A percentile compares a stretch with the other conserved stretches of the same genome.
These are phyloP conservation scores for Sander lucioperca DNA, from an alignment of 2,113 vertebrate species.

Conservation along the genomic window DNA sequence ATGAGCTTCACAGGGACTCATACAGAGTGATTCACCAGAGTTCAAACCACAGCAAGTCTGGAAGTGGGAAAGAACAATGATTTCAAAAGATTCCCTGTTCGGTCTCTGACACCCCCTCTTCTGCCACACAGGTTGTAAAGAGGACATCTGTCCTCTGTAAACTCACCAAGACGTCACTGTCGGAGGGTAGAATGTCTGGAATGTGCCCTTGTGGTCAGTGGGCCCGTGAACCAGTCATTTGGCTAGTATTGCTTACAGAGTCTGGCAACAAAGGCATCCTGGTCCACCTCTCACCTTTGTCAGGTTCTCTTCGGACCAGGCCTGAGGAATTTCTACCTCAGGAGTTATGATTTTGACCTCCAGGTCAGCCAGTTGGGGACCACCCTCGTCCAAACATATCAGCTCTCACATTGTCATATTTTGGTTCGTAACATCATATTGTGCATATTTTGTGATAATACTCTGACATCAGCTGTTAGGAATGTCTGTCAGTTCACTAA, in stretches of 20 bases:
- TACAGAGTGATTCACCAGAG: conserved; percentile 62
- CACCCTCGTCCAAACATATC: conserved; percentile 76
- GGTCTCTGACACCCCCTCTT: conserved; percentile 27
- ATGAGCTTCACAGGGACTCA: conserved; percentile 55
- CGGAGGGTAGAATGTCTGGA: conserved; percentile 65
- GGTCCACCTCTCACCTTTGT: conserved; percentile 60
- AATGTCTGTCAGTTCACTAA: conserved; percentile 81
- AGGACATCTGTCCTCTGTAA: conserved; percentile 72
- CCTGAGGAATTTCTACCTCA: conserved; percentile 65
- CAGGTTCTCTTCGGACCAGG: conserved; percentile 35
- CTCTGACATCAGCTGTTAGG: conserved; percentile 78
- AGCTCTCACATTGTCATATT: conserved; percentile 72
- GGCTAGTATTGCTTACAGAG: conserved; percentile 38
- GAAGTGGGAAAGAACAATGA: conserved; percentile 54
- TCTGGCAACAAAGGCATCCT: conserved; percentile 54
- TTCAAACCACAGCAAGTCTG: conserved; percentile 64
- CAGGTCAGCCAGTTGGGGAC: conserved; percentile 65
- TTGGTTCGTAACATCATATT: conserved; percentile 72
- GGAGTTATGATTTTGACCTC: conserved; percentile 66
- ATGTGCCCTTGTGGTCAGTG: conserved; percentile 69
- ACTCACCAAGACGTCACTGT: conserved; percentile 60
- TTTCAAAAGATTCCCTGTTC: conserved; percentile 48
- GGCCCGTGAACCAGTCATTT: conserved; percentile 42
- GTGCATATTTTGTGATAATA: conserved; percentile 62
- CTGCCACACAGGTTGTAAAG: conserved; percentile 64